A percentile compares a stretch with the other conserved stretches of the same genome.
Conservation (phyloP, 2,113 vertebrate genomes). For the Plectropomus leopardus region DNA sequence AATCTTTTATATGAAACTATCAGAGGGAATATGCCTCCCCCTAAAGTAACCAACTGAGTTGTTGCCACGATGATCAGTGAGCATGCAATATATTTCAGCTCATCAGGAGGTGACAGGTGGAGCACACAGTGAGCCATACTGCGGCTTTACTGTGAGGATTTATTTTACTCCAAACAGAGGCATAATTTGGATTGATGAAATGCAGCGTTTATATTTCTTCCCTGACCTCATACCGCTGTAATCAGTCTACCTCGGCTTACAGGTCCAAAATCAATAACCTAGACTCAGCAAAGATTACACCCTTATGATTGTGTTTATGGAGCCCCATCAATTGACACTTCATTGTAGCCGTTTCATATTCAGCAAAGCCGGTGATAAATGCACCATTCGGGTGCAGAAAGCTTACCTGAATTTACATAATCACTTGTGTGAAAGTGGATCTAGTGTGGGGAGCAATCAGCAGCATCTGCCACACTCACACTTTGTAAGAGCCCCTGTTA, state of each 20-base stretch:
- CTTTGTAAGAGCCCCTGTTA: conserved; percentile 53
- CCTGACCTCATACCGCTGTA: conserved; percentile 26
- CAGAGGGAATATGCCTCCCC: neutral
- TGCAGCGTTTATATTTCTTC: neutral
- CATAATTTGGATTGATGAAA: conserved; percentile 32
- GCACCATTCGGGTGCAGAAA: conserved; percentile 47
- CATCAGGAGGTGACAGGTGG: conserved; percentile 33
- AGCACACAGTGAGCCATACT: neutral
- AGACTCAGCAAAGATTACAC: conserved; percentile 61
- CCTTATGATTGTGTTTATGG: conserved; percentile 59
- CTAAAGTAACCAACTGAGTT: conserved; percentile 6
- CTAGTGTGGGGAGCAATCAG: conserved; percentile 57
- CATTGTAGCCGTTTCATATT: conserved; percentile 58
- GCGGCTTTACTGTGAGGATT: conserved; percentile 5
- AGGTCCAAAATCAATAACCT: conserved; percentile 68
- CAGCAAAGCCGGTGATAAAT: conserved; percentile 60
- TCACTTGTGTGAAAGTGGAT: conserved; percentile 66
- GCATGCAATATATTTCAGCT: conserved; percentile 32
- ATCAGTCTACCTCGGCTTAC: conserved; percentile 45
- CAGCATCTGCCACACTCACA: conserved; percentile 57
- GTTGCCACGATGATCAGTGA: conserved; percentile 35
- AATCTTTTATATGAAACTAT: neutral
- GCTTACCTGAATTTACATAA: conserved; percentile 70
- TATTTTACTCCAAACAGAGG: conserved; percentile 24
- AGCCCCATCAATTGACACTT: conserved; percentile 62